Evolutionary conservation across 2,888 invertebrate genomes (phyloP), one percentile per base, ranked within the genome.

Genomic region (Desoria tigrina): DNA sequence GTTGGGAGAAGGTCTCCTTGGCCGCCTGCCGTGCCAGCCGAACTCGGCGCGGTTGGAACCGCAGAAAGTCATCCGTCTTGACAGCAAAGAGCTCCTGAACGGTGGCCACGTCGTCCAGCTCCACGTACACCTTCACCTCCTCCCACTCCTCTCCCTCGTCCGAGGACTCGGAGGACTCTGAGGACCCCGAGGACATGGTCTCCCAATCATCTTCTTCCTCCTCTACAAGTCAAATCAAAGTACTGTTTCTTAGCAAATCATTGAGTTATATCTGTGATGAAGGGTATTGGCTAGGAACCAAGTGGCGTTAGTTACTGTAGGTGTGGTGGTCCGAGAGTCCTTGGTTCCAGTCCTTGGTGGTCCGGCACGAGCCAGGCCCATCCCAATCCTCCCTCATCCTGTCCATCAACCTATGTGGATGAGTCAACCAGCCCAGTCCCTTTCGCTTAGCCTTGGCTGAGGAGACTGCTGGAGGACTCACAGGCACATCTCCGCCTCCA

Each of bases 51-150:
- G n/a, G 37, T 11, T 58, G 64, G 9, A 60, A 59, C 2, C 68
- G 23, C 1, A 69, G 42, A 60, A 66, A 66, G 24, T 72, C 72
- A 55, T 72, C 72, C 11, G 69, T 69, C n/a, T 66, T 24, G 6
- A 72, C 65, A 7, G 73, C 66, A 63, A 75, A 72, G 27, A 75
- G 28, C 14, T 73, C 69, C 18, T 71, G 62, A 11, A 69, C 66
- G 61, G 62, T 71, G 1, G 73, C 72, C 24, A 76, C 61, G 54
- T 76, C 76, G 59, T 76, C 74, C 42, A 76, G 45, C 18, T 74
- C 76, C 1, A 76, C 58, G 50, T 74, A 76, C 4, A 76, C 55
- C 6, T 71, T 42, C 1, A 57, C 50, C 59, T 76, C 76, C 42
- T 74, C 72, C 72, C 72, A 73, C 18, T 74, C 74, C 23, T 57